These are phyloP conservation scores for Elaphurus davidianus DNA, from an alignment of 2,113 vertebrate species.

Conservation along the genomic window DNA sequence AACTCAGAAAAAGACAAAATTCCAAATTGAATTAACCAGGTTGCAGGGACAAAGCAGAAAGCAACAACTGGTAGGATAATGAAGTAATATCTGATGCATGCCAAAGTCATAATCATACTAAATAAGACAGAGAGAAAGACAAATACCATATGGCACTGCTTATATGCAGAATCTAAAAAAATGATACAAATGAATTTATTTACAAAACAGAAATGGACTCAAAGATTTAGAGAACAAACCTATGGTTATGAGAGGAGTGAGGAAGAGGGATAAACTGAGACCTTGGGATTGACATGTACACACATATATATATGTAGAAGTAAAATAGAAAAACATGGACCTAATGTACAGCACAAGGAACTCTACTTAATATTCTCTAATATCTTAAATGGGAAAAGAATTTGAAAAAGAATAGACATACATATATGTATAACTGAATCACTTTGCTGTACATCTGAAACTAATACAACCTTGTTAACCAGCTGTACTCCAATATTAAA, in stretches of 20 bases:
- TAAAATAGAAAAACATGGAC: background rate
- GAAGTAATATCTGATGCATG: background rate
- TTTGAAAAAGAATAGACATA: background rate
- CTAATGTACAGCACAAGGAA: background rate
- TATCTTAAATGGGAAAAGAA: background rate
- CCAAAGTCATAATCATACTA: background rate
- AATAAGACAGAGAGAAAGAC: background rate
- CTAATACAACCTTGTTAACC: background rate
- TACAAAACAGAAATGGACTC: background rate
- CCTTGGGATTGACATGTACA: rapidly evolving
- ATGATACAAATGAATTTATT: background rate
- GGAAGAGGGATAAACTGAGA: background rate
- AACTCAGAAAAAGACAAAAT: background rate
- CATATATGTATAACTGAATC: background rate
- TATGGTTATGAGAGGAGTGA: background rate
- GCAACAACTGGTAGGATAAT: background rate
- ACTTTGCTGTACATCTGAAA: background rate
- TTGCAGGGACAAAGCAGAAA: background rate
- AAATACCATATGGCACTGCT: background rate
- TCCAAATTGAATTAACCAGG: background rate
- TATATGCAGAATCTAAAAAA: background rate
- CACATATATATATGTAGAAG: background rate
- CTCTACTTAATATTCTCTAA: background rate
- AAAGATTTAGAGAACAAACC: background rate
- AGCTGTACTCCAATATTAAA: background rate